Evolutionary conservation across 1,140 invertebrate genomes (phyloP), one percentile per base, ranked within the genome.

Genomic region (Camponotus vicinus): DNA sequence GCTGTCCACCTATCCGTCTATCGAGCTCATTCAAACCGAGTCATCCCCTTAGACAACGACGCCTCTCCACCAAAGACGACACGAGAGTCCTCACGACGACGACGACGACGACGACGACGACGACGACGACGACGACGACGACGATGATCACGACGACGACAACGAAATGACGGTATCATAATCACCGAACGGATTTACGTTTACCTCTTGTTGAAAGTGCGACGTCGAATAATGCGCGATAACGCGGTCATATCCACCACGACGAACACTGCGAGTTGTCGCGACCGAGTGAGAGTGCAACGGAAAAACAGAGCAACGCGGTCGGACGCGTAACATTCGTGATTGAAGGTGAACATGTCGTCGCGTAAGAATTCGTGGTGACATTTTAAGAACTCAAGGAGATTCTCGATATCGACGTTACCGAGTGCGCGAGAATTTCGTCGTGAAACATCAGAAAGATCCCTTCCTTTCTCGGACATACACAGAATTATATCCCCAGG

Each of bases 211-310:
- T 21, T 52, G 45, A 80, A 9, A 70, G 64, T 69, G 77, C 63
- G n/a, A 79, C 27, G 32, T 79, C n/a, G 32, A 13, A 71, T 15
- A 15, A 40, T 34, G 67, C 32, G 52, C 78, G 78, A 82, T 82
- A 52, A 82, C 52, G 37, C 18, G 67, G 15, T 67, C 61, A 45
- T 15, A 63, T 67, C 18, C 42, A 52, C 15, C 45, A 69, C 63
- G 77, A 79, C 59, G 76, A 66, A 34, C 34, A 18, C 13, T 37
- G 64, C 57, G 75, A 63, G 40, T 11, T 3, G 11, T 71, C 37
- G 67, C 49, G 42, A 71, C 37, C 40, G 52, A 82, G 79, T 73
- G 79, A 82, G 15, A 71, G 78, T 82, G 78, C 66, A 71, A 32
- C 67, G 66, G 21, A 45, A 34, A 32, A 67, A 40, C 13, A 32